Evolutionary conservation across 2,888 invertebrate species (phyloP).

Genomic region (Chrysopilus asiliformis): DNA sequence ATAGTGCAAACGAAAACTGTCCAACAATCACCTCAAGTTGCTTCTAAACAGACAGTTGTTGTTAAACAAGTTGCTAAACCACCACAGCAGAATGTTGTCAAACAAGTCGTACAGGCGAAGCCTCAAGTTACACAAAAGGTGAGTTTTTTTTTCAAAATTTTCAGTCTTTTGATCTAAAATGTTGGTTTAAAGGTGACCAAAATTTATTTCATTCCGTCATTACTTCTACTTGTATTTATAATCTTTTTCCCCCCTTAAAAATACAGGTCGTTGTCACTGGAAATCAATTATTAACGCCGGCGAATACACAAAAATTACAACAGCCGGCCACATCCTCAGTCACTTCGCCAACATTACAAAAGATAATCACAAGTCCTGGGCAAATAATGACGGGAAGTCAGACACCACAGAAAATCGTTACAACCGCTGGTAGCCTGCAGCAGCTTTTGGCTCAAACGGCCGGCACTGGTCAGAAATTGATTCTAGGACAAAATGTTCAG

Average conservation of each 20-base stretch:
- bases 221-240: too few species aligned
- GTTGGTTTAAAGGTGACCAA: too few species aligned
- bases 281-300: constrained; percentile 5
- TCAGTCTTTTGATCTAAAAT: too few species aligned
- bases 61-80: constrained; percentile 12
- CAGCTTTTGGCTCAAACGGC: constrained; percentile 29
- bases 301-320: constrained; percentile 4
- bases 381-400: constrained; percentile 16
- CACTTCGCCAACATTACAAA: constrained; percentile 7
- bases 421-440: constrained; percentile 24
- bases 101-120: constrained; percentile 17
- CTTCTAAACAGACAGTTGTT: constrained; percentile 13
- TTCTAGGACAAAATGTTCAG: constrained; percentile 31
- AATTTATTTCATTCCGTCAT: too few species aligned
- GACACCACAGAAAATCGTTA: constrained; percentile 16
- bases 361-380: constrained; percentile 13
- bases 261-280: constrained; percentile 1
- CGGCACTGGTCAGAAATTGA: constrained; percentile 26
- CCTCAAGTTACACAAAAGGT: constrained; percentile 23
- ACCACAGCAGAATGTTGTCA: constrained; percentile 12
- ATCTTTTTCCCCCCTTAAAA: too few species aligned
- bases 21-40: constrained; percentile 7
- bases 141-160: too few species aligned
- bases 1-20: constrained; percentile 7
- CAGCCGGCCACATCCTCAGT: constrained; percentile 1